These are phyloP conservation scores for Microchrysa polita DNA, from an alignment of 2,888 invertebrate genomes.

Conservation along the genomic window DNA sequence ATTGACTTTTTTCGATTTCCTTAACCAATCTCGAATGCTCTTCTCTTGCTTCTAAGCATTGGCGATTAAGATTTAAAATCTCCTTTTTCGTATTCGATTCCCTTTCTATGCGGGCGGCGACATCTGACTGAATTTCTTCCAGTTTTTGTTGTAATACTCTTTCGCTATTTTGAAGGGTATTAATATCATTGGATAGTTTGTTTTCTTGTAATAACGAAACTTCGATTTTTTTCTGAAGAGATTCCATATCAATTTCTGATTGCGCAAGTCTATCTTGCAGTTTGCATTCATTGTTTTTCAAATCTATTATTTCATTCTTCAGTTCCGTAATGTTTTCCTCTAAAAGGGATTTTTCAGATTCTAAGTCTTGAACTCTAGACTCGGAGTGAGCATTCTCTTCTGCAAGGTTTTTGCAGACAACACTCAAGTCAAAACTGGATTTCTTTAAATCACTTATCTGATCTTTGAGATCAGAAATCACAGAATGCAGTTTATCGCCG, in stretches of 20 bases:
- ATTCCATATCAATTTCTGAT: background rate
- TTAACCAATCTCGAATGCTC: background rate
- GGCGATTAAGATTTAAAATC: no score
- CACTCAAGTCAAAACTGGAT: slow-evolving; percentile 4
- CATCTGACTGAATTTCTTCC: background rate
- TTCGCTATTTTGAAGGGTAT: background rate
- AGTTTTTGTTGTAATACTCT: background rate
- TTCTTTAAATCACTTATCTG: slow-evolving; percentile 17
- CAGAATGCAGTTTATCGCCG: background rate
- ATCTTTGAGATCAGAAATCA: slow-evolving; percentile 2
- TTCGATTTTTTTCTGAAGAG: background rate
- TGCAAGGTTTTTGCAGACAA: background rate
- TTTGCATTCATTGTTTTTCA: background rate
- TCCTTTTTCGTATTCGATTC: no score
- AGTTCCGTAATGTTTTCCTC: background rate
- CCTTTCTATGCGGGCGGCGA: background rate
- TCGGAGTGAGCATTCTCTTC: background rate
- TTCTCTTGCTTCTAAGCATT: background rate
- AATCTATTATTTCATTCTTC: background rate
- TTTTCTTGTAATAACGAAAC: background rate
- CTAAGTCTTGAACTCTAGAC: background rate
- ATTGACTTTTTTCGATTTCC: background rate
- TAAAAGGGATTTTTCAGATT: background rate
- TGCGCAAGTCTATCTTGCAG: background rate
- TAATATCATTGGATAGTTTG: background rate